These are phyloP conservation scores for Drosophila obscura DNA, from an alignment of 1,140 invertebrate genomes.

Conservation along the genomic window DNA sequence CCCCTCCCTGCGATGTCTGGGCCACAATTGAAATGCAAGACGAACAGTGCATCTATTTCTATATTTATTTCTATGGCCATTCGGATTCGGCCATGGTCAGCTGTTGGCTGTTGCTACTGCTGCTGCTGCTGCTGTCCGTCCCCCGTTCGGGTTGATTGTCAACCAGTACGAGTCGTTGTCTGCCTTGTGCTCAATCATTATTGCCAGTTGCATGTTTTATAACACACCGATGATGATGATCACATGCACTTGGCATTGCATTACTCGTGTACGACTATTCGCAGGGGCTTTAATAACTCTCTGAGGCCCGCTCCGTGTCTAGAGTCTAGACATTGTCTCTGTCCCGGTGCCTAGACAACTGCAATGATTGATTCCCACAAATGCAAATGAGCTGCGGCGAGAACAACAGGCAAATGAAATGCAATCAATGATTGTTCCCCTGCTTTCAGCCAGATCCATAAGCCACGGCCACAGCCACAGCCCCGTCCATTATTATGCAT, in stretches of 20 bases:
- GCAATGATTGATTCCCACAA: conserved; percentile 77
- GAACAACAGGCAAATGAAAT: conserved; percentile 65
- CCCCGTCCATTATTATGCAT: conserved; percentile 65
- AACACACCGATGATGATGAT: conserved; percentile 42
- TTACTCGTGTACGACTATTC: conserved; percentile 2
- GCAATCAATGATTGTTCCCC: conserved; percentile 62
- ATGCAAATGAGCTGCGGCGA: conserved; percentile 39
- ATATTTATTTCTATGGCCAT: conserved; percentile 34
- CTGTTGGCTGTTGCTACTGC: conserved; percentile 25
- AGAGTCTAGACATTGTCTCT: conserved; percentile 45
- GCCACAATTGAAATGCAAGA: conserved; percentile 73
- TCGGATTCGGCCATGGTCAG: conserved; percentile 44
- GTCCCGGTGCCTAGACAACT: conserved; percentile 25
- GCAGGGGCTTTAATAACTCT: conserved; percentile 23
- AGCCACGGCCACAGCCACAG: conserved; percentile 12
- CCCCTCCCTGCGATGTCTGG: conserved; percentile 22
- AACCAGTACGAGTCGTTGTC: conserved; percentile 60
- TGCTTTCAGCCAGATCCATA: conserved; percentile 34
- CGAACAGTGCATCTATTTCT: conserved; percentile 41
- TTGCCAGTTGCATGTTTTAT: conserved; percentile 44
- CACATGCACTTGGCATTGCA: conserved; percentile 54
- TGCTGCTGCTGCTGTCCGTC: neutral
- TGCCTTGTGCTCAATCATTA: conserved; percentile 76
- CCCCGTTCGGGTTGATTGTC: conserved; percentile 49
- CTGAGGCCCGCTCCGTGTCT: neutral